A percentile compares a stretch with the other conserved stretches of the same genome.
These are phyloP conservation scores for Leucophenga varia DNA, from an alignment of 1,140 invertebrate species.

Conservation along the genomic window DNA sequence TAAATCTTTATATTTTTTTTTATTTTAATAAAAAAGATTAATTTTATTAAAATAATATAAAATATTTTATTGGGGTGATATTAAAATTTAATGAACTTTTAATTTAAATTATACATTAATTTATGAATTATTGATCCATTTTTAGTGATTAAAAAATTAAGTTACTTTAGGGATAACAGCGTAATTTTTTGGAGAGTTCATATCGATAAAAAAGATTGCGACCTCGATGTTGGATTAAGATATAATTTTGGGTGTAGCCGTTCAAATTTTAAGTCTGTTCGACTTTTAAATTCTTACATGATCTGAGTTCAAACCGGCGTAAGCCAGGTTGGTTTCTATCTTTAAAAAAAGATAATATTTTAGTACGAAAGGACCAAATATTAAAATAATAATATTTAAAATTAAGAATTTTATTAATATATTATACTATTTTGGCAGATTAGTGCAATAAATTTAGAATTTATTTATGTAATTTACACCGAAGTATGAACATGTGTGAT, in stretches of 20 bases:
- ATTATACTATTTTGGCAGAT: slow-evolving; percentile 65
- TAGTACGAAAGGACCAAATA: slow-evolving; percentile 68
- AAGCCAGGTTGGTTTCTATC: slow-evolving; percentile 75
- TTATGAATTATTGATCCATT: slow-evolving; percentile 12
- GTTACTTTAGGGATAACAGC: slow-evolving; percentile 45
- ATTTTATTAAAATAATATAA: slow-evolving; percentile 7
- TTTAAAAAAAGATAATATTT: slow-evolving; percentile 59
- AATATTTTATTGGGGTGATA: slow-evolving; percentile 14
- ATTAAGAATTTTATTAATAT: slow-evolving; percentile 62
- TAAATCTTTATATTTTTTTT: slow-evolving; percentile 16
- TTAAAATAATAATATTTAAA: too few relatives aligned
- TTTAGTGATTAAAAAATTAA: slow-evolving; percentile 18
- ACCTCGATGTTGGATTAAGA: slow-evolving; percentile 82
- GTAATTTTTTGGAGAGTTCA: slow-evolving; percentile 37
- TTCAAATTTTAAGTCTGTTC: slow-evolving; percentile 71
- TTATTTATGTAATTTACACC: slow-evolving; percentile 59
- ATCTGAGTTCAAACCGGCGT: slow-evolving; percentile 76
- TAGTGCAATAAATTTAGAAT: slow-evolving; percentile 67
- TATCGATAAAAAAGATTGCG: slow-evolving; percentile 62
- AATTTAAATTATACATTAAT: slow-evolving; percentile 7
- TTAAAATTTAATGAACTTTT: slow-evolving; percentile 13
- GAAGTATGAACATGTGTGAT: too few relatives aligned
- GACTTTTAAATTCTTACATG: slow-evolving; percentile 76
- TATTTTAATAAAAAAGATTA: slow-evolving; percentile 15
- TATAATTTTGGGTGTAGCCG: slow-evolving; percentile 62